These are phyloP conservation scores for Hypercompe scribonia DNA, from an alignment of 2,888 invertebrate species.

Conservation along the genomic window DNA sequence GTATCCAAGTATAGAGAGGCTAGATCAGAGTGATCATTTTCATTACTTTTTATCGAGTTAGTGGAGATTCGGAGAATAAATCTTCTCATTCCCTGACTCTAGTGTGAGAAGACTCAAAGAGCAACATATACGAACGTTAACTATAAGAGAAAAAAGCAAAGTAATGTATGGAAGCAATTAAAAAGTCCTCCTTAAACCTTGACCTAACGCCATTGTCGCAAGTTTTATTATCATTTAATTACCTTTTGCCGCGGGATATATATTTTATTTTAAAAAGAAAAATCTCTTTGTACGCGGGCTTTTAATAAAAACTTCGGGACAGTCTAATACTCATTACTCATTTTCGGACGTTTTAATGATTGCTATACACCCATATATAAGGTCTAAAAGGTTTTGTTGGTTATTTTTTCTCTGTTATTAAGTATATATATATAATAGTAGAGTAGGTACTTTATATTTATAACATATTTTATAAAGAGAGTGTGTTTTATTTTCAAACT, in stretches of 20 bases:
- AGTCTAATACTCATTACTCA: conserved; percentile 43
- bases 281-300: conserved; percentile 39
- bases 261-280: conserved; percentile 44
- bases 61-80: too few species aligned
- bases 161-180: conserved; percentile 10
- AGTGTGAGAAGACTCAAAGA: background rate
- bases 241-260: conserved; percentile 24
- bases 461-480: too few species aligned
- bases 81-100: too few species aligned
- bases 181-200: conserved; percentile 9
- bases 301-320: conserved; percentile 47
- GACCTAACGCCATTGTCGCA: conserved; percentile 11
- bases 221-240: conserved; percentile 40
- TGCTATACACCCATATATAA: conserved; percentile 3
- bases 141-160: background rate
- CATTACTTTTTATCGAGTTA: too few species aligned
- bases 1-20: too few species aligned
- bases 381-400: conserved; percentile 4
- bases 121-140: background rate
- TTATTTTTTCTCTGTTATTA: background rate
- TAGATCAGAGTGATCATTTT: too few species aligned
- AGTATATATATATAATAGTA: background rate
- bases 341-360: conserved; percentile 19
- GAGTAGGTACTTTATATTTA: background rate
- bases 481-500: too few species aligned